Conservation (phyloP, 1,140 invertebrate genomes). For the Macrocentrus cingulum region DNA sequence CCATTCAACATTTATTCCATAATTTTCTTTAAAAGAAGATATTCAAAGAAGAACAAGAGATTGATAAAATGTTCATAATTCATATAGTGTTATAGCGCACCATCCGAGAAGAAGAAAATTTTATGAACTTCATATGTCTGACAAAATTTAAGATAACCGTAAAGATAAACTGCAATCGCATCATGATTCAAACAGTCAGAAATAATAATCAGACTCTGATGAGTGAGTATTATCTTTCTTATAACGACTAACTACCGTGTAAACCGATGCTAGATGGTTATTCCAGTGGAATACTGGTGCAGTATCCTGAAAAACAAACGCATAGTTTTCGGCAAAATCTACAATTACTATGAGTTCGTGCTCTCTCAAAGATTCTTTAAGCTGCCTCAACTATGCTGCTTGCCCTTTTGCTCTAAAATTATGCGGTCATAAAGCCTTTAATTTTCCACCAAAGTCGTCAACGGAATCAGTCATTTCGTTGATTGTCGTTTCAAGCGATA, state of each 20-base stretch:
- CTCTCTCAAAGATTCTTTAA: constrained; percentile 22
- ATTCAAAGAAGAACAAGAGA: too few relatives aligned
- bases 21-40: background rate
- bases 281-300: constrained; percentile 38
- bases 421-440: constrained; percentile 25
- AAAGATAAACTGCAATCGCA: constrained; percentile 5
- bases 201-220: background rate
- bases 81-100: constrained; percentile 1
- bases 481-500: constrained; percentile 20
- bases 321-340: constrained; percentile 45
- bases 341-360: constrained; percentile 25
- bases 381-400: constrained; percentile 23
- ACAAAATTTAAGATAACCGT: constrained; percentile 10
- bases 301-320: constrained; percentile 40
- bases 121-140: background rate
- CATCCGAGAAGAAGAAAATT: constrained; percentile 5
- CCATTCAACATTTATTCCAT: background rate
- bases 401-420: constrained; percentile 33
- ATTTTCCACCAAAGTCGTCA: constrained; percentile 17
- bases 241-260: background rate
- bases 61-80: constrained; percentile 5
- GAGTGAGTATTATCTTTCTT: background rate
- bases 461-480: constrained; percentile 21
- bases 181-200: constrained; percentile 1
- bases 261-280: constrained; percentile 33